phyloP scores from a whole-genome alignment of 92 coral and sea anemone genomes.

The Palythoa heliodiscus region DNA sequence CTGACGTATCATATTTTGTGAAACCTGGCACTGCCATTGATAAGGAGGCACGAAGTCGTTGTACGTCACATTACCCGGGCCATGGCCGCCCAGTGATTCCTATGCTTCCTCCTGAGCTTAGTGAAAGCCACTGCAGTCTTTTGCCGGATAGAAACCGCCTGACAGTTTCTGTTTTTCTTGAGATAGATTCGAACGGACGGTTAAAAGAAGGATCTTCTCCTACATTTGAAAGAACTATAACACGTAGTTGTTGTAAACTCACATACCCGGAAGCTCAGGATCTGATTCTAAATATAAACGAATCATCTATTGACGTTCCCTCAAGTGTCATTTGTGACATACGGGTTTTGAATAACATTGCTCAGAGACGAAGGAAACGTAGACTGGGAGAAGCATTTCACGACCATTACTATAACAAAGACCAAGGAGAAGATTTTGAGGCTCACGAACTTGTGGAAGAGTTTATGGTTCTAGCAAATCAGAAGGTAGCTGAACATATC shows the following conservation, averaged over 20 bases:
- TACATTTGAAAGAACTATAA: slow-evolving; percentile 60
- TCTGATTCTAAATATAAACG: slow-evolving; percentile 47
- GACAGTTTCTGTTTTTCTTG: slow-evolving; percentile 68
- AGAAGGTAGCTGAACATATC: slow-evolving; percentile 65
- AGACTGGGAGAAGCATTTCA: slow-evolving; percentile 75
- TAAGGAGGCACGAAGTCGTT: slow-evolving; percentile 75
- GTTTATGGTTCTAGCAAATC: slow-evolving; percentile 88
- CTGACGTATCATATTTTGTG: slow-evolving; percentile 91
- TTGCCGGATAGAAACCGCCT: slow-evolving; percentile 72
- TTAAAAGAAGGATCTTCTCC: slow-evolving; percentile 32
- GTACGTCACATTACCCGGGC: slow-evolving; percentile 82
- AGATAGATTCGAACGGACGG: slow-evolving; percentile 56
- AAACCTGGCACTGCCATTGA: slow-evolving; percentile 68
- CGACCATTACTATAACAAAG: slow-evolving; percentile 60
- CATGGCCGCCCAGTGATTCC: slow-evolving; percentile 59
- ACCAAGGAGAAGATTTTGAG: slow-evolving; percentile 47
- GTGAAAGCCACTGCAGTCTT: slow-evolving; percentile 80
- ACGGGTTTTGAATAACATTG: slow-evolving; percentile 53
- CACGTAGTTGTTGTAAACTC: slow-evolving; percentile 70
- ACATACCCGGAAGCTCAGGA: slow-evolving; percentile 75
- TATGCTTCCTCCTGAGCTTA: slow-evolving; percentile 86
- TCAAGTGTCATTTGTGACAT: slow-evolving; percentile 33
- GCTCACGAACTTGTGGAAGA: slow-evolving; percentile 96
- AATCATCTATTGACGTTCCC: slow-evolving; percentile 15
- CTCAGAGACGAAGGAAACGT: slow-evolving; percentile 55